Percentiles rank a stretch among this genome's conserved stretches.
Evolutionary conservation across 2,113 vertebrate species (phyloP).

Genomic region (Sminthopsis crassicaudata): DNA sequence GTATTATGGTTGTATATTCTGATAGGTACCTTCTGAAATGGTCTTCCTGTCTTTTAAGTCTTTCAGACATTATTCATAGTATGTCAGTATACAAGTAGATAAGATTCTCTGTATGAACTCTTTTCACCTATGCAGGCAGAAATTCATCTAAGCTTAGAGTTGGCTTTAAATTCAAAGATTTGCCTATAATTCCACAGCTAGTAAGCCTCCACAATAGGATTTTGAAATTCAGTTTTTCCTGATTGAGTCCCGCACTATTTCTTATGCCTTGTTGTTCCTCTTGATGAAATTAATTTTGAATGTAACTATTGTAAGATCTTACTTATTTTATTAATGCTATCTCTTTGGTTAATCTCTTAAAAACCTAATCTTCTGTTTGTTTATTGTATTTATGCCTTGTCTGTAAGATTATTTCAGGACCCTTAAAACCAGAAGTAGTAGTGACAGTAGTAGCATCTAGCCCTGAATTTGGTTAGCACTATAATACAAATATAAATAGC

Average conservation of each 20-base stretch:
- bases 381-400: not conserved
- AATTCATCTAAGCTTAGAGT: not conserved
- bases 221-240: slow-evolving; percentile 45
- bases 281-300: not conserved
- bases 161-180: not conserved
- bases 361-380: not conserved
- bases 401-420: not conserved
- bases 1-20: not conserved
- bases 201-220: not conserved
- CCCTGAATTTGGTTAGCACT: not conserved
- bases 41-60: not conserved
- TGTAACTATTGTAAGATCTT: not conserved
- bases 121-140: not conserved
- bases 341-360: not conserved
- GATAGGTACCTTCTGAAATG: not conserved
- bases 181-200: not conserved
- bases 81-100: not conserved
- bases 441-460: not conserved
- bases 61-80: not conserved
- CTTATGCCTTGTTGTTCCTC: not conserved
- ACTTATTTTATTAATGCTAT: not conserved
- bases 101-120: not conserved
- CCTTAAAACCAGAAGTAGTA: not conserved
- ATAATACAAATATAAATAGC: too few species aligned
- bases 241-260: not conserved